phyloP scores from a whole-genome alignment of 2,113 vertebrate genomes.

The Scortum barcoo region DNA sequence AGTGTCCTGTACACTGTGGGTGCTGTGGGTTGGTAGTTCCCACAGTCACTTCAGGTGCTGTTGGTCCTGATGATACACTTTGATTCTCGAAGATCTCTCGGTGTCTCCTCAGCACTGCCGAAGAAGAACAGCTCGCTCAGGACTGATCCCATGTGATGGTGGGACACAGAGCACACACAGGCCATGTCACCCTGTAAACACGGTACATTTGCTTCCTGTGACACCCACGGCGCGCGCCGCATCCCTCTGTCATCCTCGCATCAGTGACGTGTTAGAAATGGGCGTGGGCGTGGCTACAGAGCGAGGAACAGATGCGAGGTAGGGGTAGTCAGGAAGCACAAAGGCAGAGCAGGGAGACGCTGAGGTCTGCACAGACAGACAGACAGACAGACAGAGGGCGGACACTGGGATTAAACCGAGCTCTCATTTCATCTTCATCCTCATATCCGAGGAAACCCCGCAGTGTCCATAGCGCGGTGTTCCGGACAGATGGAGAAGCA shows the following conservation, averaged over 20 bases:
- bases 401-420: neutral
- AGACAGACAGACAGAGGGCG: too few relatives aligned
- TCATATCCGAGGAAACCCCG: neutral
- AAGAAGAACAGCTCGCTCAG: neutral
- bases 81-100: too few relatives aligned
- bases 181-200: too few relatives aligned
- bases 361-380: neutral
- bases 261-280: neutral
- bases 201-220: too few relatives aligned
- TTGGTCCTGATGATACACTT: too few relatives aligned
- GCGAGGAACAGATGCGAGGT: slow-evolving; percentile 10
- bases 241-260: neutral
- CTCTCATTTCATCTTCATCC: neutral
- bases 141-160: neutral
- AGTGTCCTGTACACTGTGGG: too few relatives aligned
- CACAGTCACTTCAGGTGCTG: too few relatives aligned
- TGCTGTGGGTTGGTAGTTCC: too few relatives aligned
- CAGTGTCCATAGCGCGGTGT: slow-evolving; percentile 3
- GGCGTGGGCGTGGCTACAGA: slow-evolving; percentile 43
- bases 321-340: neutral
- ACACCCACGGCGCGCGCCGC: too few relatives aligned
- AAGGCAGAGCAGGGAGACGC: neutral
- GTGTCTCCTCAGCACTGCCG: neutral
- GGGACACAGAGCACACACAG: neutral
- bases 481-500: slow-evolving; percentile 62